Conservation (phyloP, 2,113 vertebrate genomes). For the Campylorhamphus procurvoides region DNA sequence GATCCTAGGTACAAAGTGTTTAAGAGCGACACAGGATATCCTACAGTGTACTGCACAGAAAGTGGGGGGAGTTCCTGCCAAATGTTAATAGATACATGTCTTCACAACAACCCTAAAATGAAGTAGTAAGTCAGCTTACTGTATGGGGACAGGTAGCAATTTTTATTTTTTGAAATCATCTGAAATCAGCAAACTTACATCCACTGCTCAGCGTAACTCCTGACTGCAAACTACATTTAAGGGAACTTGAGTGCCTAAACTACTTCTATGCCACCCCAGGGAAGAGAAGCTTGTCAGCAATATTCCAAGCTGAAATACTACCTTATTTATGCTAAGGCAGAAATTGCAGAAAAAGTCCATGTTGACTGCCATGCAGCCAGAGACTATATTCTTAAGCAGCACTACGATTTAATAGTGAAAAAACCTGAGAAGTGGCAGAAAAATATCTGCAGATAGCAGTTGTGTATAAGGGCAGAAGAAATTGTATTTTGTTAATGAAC, state of each 20-base stretch:
- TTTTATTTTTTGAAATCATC: neutral
- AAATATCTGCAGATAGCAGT: neutral
- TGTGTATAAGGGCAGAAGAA: neutral
- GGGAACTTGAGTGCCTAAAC: neutral
- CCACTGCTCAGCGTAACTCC: neutral
- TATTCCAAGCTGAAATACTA: neutral
- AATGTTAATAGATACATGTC: too few relatives aligned
- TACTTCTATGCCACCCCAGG: neutral
- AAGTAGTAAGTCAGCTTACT: neutral
- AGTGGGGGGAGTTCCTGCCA: neutral
- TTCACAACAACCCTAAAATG: neutral
- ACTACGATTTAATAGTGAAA: neutral
- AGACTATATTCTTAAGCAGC: neutral
- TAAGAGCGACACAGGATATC: neutral
- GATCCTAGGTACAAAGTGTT: neutral
- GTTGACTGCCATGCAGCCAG: neutral
- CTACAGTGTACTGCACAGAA: neutral
- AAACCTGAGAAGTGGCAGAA: neutral
- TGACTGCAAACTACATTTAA: neutral
- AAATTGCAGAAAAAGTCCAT: neutral
- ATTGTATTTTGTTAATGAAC: neutral
- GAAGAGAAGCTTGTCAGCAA: neutral
- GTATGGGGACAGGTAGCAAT: fast-evolving
- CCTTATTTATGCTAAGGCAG: neutral
- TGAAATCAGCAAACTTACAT: neutral